Evolutionary conservation across 2,797 vertebrate genomes (phyloP), one percentile per base, ranked within the genome.

Genomic region (Apodemus agrarius): DNA sequence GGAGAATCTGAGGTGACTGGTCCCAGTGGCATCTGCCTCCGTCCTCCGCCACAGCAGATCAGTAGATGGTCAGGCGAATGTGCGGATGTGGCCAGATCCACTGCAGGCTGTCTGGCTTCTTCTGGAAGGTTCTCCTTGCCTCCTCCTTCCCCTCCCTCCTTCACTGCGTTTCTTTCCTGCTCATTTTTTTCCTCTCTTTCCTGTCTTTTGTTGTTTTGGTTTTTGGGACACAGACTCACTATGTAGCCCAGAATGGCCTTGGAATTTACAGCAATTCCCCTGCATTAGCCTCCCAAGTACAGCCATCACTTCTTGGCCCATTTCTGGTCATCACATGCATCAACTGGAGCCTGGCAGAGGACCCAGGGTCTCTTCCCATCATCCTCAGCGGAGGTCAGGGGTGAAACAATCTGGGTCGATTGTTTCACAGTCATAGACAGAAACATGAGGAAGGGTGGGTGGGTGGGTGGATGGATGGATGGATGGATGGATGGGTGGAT

Each of bases 401-500:
- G 3, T 8, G 6, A 3, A 11, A 13, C 2, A 43, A 43, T 75
- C 74, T 75, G 74, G 40, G 74, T 43, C 3, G 21, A 75, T 40
- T 40, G 21, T 67, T 34, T 67, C 65, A 67, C 65, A 67, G 29
- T 31, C 63, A 65, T 65, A 67, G 29, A 74, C 72, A 21, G 0
- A 2, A 46, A n/a, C 22, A 57, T 46, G 63, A 49, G 75, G 31
- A 74, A 19, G 37, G 40, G 40, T 40, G 54, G 4, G 12, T 43
- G 24, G 43, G 3, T 14, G 26, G 24, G 0, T 31, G 76, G 6
- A 24, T 14, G 29, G 43, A 29, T 49, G 17, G 40, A 0, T 61
- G 46, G 52, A 12, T 14, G 17, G 5, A 1, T 29, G 26, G 46
- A 2, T 19, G 3, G 5, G 3, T 31, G 34, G 37, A 0, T 12